Base-by-base conservation (phyloP, 2,113 vertebrate genomes). In the Lampris megalopsis region DNA sequence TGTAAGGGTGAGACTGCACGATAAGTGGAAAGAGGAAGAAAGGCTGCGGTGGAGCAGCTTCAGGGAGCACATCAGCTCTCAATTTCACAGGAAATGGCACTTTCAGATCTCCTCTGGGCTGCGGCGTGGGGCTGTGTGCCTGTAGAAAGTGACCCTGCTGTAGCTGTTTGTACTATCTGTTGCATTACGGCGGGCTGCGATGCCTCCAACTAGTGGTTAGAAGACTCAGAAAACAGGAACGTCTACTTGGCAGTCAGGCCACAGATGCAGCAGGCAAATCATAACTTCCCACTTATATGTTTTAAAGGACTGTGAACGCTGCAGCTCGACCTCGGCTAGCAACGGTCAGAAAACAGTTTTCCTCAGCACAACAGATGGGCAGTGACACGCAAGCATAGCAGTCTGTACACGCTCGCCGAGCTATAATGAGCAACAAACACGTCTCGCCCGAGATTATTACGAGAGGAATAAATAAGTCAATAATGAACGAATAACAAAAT, bases 31-130 rank as follows among this genome's bases (percentile, higher is more conserved):
- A 70, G 70, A 78, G 73, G 77, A 87, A 84, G 72, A 89, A 83
- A 84, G 13, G 69, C 76, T 90, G 60, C 65, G 58, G 69, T 63
- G 63, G 63, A 42, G 76, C 68, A 48, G 71, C 84, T 87, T 80
- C 78, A 45, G 86, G 85, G 82, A 92, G 71, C 79, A 47, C 59
- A 75, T 71, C 75, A 41, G 53, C 76, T 83, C 82, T 89, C 78
- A 78, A 80, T 89, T 83, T 87, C 79, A 85, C 78, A 88, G 81
- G 79, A 89, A 89, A 91, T 84, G 79, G 65, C 87, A 87, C 77
- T 82, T 84, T 86, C 77, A 86, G 80, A 85, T 87, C 73, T 86
- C 72, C 71, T 69, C 43, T 2, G 41, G 79, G 82, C 77, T 59
- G 72, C 73, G 60, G 68, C 41, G 13, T 77, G 61, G 8, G 40